Evolutionary conservation across 2,113 vertebrate genomes (phyloP).

Genomic region (Myrmecobius fasciatus): DNA sequence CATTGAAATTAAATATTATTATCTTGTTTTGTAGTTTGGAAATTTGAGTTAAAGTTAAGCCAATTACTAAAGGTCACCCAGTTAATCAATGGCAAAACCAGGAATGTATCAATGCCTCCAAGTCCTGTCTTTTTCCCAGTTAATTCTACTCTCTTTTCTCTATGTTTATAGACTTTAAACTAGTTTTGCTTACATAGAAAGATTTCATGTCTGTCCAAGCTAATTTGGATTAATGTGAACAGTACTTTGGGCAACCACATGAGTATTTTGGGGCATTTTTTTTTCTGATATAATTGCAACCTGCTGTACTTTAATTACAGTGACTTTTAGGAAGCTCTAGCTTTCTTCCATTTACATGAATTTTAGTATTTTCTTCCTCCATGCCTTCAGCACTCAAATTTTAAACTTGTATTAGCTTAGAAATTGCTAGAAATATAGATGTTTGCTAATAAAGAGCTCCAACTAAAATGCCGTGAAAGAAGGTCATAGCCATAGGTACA

Average conservation of each 20-base stretch:
- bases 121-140: conserved; percentile 51
- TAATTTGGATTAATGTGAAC: conserved; percentile 34
- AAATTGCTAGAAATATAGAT: conserved; percentile 3
- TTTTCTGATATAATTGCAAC: conserved; percentile 51
- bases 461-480: not conserved
- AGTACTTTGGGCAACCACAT: conserved; percentile 37
- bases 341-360: conserved; percentile 23
- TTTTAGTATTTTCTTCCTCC: conserved; percentile 22
- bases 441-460: not conserved
- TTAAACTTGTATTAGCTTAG: not conserved
- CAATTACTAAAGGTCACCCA: conserved; percentile 62
- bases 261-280: not conserved
- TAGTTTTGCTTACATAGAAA: conserved; percentile 15
- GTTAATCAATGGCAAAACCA: conserved; percentile 60
- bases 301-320: conserved; percentile 51
- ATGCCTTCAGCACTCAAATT: not conserved
- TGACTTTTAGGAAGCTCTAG: conserved; percentile 27
- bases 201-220: conserved; percentile 28
- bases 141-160: conserved; percentile 49
- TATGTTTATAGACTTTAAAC: conserved; percentile 53
- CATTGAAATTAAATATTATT: conserved; percentile 54
- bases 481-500: not conserved
- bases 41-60: conserved; percentile 68
- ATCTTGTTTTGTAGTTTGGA: conserved; percentile 70
- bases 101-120: conserved; percentile 10